phyloP scores from a whole-genome alignment of 2,113 vertebrate species.

The Ictalurus furcatus region DNA sequence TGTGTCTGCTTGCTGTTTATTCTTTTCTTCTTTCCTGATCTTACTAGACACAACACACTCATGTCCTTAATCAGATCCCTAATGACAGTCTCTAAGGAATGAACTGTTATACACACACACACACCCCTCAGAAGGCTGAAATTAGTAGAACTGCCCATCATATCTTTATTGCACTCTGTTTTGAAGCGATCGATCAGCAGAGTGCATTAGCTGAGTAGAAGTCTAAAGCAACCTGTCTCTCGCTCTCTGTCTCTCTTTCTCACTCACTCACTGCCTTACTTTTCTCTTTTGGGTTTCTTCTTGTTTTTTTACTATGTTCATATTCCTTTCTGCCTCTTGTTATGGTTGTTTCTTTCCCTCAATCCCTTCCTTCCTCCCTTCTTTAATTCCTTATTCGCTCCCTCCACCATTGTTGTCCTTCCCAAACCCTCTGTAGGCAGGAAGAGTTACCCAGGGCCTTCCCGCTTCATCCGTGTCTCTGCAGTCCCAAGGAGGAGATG shows the following conservation, averaged over 20 bases:
- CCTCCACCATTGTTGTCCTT: neutral
- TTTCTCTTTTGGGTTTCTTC: neutral
- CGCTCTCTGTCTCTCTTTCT: neutral
- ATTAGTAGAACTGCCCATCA: constrained; percentile 6
- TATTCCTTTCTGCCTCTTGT: neutral
- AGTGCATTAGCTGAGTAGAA: constrained; percentile 44
- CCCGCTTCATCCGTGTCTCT: constrained; percentile 86
- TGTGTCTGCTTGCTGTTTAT: neutral
- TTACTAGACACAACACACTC: neutral
- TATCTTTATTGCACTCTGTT: constrained; percentile 27
- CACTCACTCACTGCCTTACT: neutral
- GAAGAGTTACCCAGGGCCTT: constrained; percentile 87
- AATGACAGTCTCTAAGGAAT: neutral
- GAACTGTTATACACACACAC: constrained; percentile 8
- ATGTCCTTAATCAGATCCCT: neutral
- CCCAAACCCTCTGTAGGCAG: constrained; percentile 71
- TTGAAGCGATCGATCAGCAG: constrained; percentile 18
- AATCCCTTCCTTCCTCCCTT: neutral
- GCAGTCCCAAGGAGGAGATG: constrained; percentile 83
- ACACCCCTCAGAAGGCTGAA: constrained; percentile 17
- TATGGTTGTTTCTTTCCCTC: neutral
- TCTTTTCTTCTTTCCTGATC: neutral
- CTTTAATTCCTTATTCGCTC: neutral
- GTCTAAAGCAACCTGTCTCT: neutral
- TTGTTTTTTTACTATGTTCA: neutral